Evolutionary conservation across 2,797 vertebrate species (phyloP), one percentile per base, ranked within the genome.

Genomic region (Schizopygopsis malacanthus): DNA sequence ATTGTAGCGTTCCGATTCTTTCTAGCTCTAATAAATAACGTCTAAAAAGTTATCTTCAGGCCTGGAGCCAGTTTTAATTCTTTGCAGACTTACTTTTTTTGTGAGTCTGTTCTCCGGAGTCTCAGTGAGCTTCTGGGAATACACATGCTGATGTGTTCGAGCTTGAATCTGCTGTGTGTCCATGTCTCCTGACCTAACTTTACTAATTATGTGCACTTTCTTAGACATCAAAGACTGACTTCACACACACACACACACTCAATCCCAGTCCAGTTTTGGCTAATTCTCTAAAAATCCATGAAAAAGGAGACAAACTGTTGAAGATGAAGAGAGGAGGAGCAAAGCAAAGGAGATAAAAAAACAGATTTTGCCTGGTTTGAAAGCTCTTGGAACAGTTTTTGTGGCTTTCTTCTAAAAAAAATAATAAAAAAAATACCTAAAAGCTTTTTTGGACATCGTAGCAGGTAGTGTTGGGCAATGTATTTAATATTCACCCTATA

Each of bases 151-250:
- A 61, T 80, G 71, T 86, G 63, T 70, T 83, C n/a, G 25, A 72
- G 80, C 77, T 85, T 79, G 85, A 85, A 85, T 56, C 70, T 78
- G 71, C 81, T 81, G 54, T 81, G 52, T 71, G 63, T 83, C 85
- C 45, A 76, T 86, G 76, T 75, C 72, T 83, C 43, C 79, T 86
- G 82, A 81, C 83, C 54, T 79, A 82, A 85, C 86, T 71, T 87
- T 39, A 50, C 83, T 87, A 88, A 87, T 88, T 88, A 90, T 84
- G 50, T 20, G 65, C 67, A 71, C 67, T 63, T 72, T 84, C 65
- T 65, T 39, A 75, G 70, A 86, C 76, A 85, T 82, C 76, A 84
- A 86, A 89, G 87, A 80, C 39, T 16, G 59, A 45, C 76, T 78
- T 69, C 71, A 71, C 77, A 47, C 80, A 67, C 71, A 9, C 28